A percentile compares a stretch with the other conserved stretches of the same genome.
Conservation (phyloP, 2,113 vertebrate species). For the Dunckerocampus dactyliophorus region DNA sequence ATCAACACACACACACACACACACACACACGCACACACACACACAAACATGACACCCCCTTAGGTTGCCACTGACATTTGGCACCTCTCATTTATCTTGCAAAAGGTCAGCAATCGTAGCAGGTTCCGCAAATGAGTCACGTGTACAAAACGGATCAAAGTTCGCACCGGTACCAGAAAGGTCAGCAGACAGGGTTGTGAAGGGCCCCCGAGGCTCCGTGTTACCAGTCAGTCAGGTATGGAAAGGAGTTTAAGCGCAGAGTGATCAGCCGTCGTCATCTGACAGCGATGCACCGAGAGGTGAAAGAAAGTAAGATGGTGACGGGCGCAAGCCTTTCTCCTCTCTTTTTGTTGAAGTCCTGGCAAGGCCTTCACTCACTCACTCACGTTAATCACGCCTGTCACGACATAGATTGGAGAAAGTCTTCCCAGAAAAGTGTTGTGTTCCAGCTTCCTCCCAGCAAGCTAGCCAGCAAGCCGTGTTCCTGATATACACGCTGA, state of each 20-base stretch:
- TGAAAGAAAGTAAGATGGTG: background rate
- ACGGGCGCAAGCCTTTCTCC: background rate
- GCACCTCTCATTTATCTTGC: slow-evolving; percentile 53
- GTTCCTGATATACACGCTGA: slow-evolving; percentile 39
- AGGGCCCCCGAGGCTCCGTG: slow-evolving; percentile 15
- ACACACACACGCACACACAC: background rate
- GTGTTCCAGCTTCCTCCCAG: slow-evolving; percentile 2
- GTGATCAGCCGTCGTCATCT: background rate
- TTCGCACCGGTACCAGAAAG: slow-evolving; percentile 59
- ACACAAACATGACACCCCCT: slow-evolving; percentile 13
- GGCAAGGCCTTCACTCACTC: slow-evolving; percentile 21
- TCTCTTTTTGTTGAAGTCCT: slow-evolving; percentile 12
- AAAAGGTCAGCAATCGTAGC: slow-evolving; percentile 62
- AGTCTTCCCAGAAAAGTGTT: background rate
- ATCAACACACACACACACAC: background rate
- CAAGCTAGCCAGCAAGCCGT: slow-evolving; percentile 2
- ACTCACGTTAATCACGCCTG: slow-evolving; percentile 36
- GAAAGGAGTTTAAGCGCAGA: background rate
- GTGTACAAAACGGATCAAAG: slow-evolving; percentile 47
- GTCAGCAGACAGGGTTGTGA: slow-evolving; percentile 43
- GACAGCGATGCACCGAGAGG: background rate
- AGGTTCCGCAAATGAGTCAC: slow-evolving; percentile 51
- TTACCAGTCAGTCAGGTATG: slow-evolving; percentile 16
- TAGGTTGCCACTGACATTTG: slow-evolving; percentile 58
- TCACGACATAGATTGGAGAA: slow-evolving; percentile 39